Conservation (phyloP, 2,113 vertebrate species). For the Rousettus leschenaultii region DNA sequence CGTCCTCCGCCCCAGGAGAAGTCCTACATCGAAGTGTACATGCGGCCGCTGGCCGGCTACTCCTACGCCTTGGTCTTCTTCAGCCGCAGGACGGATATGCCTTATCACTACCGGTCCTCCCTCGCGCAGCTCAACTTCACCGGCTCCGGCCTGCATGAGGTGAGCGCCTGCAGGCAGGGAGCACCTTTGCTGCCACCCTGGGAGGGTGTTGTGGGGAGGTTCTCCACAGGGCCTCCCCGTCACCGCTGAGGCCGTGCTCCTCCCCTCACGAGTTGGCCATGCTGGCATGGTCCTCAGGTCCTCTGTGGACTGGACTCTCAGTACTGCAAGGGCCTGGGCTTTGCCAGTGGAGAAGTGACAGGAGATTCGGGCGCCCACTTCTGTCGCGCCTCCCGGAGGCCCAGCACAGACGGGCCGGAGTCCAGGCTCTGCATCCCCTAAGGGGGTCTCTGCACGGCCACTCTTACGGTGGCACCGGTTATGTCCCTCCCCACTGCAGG, state of each 20-base stretch:
- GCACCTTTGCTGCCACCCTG: not conserved
- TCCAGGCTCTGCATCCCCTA: not conserved
- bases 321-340: not conserved
- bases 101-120: slow-evolving; percentile 86
- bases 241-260: not conserved
- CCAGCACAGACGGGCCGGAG: not conserved
- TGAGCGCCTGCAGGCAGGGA: slow-evolving; percentile 55
- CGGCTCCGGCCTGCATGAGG: slow-evolving; percentile 80
- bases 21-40: slow-evolving; percentile 87
- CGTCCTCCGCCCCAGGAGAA: slow-evolving; percentile 82
- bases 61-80: slow-evolving; percentile 91
- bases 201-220: not conserved
- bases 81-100: slow-evolving; percentile 91
- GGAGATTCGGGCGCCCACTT: not conserved
- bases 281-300: fast-evolving
- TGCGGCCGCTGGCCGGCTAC: slow-evolving; percentile 83
- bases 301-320: not conserved
- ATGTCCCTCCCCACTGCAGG: slow-evolving; percentile 72
- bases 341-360: not conserved
- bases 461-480: not conserved
- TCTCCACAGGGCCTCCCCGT: not conserved
- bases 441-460: not conserved
- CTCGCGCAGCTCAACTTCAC: slow-evolving; percentile 86
- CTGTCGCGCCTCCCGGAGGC: not conserved
- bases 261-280: not conserved